Conservation (phyloP, 2,888 invertebrate species). For the Drosophila siamana region DNA sequence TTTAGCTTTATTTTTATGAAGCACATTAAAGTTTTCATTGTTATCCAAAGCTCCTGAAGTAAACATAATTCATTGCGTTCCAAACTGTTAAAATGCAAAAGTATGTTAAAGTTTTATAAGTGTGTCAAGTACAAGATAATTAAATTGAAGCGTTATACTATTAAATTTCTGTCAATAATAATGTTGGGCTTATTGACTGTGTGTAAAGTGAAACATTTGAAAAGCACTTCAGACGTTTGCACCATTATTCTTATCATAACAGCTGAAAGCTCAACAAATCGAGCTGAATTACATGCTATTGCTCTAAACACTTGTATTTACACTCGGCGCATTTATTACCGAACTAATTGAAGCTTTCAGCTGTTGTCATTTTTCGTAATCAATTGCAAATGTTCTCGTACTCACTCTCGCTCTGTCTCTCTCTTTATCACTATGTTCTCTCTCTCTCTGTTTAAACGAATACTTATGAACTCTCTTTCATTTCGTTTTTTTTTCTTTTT, state of each 20-base stretch:
- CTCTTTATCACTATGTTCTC: neutral
- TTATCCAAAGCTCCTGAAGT: neutral
- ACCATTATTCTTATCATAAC: neutral
- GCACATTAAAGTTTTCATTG: neutral
- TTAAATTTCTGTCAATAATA: no score
- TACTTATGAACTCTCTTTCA: constrained; percentile 30
- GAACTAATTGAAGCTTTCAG: constrained; percentile 12
- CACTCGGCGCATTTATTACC: neutral
- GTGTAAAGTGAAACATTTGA: neutral
- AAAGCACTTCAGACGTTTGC: neutral
- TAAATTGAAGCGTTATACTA: no score
- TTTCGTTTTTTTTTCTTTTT: constrained; percentile 15
- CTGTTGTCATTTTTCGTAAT: constrained; percentile 20
- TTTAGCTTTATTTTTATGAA: neutral
- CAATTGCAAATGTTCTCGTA: constrained; percentile 16
- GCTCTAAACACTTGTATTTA: neutral
- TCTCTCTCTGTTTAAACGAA: constrained; percentile 12
- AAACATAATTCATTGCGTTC: neutral
- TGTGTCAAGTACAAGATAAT: no score
- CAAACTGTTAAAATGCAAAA: no score
- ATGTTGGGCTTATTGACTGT: no score
- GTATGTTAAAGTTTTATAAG: no score
- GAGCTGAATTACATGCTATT: neutral
- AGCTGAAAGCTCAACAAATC: neutral
- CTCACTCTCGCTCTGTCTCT: neutral